These are phyloP conservation scores for Moxostoma hubbsi DNA, from an alignment of 2,797 vertebrate species.

Conservation along the genomic window DNA sequence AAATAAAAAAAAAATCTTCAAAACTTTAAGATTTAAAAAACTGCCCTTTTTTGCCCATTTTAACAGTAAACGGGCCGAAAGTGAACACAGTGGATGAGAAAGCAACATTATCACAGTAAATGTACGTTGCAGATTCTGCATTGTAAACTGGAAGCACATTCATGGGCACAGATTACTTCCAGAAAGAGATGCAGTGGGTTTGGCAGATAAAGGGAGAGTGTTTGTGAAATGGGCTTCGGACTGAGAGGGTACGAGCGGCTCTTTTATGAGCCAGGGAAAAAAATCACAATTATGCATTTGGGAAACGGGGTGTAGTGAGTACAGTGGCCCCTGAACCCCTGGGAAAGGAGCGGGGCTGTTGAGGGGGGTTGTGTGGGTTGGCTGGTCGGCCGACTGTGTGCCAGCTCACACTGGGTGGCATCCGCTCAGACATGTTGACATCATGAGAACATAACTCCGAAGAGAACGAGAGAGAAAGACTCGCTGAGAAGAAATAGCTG, in stretches of 20 bases:
- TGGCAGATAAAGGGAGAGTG: slow-evolving; percentile 39
- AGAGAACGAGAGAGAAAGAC: slow-evolving; percentile 6
- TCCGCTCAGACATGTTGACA: slow-evolving; percentile 36
- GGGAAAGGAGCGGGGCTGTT: slow-evolving; percentile 68
- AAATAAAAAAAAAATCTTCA: no score
- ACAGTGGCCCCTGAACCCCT: slow-evolving; percentile 75
- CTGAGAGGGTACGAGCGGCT: slow-evolving; percentile 33
- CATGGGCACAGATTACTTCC: slow-evolving; percentile 49
- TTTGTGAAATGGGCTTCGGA: slow-evolving; percentile 43
- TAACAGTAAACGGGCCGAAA: no score
- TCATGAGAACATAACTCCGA: slow-evolving; percentile 39
- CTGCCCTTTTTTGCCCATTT: no score
- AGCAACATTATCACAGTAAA: neutral
- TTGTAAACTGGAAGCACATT: slow-evolving; percentile 18
- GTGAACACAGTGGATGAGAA: no score
- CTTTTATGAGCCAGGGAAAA: slow-evolving; percentile 50
- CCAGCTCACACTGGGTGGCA: slow-evolving; percentile 51
- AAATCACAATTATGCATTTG: slow-evolving; percentile 58
- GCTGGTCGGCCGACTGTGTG: slow-evolving; percentile 67
- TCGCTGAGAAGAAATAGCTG: neutral
- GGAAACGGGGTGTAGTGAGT: slow-evolving; percentile 79
- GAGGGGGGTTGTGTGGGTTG: slow-evolving; percentile 66
- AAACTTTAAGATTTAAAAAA: no score
- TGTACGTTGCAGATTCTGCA: slow-evolving; percentile 16
- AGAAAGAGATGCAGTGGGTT: slow-evolving; percentile 51